Evolutionary conservation across 2,113 vertebrate genomes (phyloP), one percentile per base, ranked within the genome.

Genomic region (Axis porcinus): DNA sequence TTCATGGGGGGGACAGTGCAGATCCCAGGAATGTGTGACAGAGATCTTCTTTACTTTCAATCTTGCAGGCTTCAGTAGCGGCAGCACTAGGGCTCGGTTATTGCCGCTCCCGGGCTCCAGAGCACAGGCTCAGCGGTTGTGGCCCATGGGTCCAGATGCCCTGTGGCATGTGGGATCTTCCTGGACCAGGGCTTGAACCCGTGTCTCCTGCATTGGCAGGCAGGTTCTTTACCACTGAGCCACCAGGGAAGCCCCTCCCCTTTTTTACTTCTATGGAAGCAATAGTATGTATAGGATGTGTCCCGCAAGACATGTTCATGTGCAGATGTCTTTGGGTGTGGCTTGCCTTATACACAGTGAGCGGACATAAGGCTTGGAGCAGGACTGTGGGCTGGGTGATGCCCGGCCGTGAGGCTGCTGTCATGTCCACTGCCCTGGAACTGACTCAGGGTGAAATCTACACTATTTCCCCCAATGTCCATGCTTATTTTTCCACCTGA

Each of bases 401-500:
- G 6, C n/a, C 10, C 1, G 36, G 12, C 83, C 7, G 1, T 5
- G 17, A 62, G 58, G 81, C 16, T 6, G 16, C 14, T 6, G 2
- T 84, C 10, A 4, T 36, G 16, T 52, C 30, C 10, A 0, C 28
- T 45, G 25, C 60, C 81, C 79, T 28, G 12, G 55, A 55, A 45
- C 62, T 12, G 40, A 85, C 54, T 70, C 15, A 16, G 40, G 6
- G 40, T 45, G 43, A 13, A 25, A 50, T 78, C 78, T 5, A 95
- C 36, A 81, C 2, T 13, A 5, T 94, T 85, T 81, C 0, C 16
- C 15, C 36, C n/a, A 89, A 86, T 16, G 43, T 33, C 6, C 7
- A 2, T 91, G n/a, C 14, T 95, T 30, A 60, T 81, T 97, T 96
- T 89, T 70, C n/a, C 23, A 86, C 45, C 87, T 60, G 54, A 85